Evolutionary conservation across 2,113 vertebrate species (phyloP), one percentile per base, ranked within the genome.

Genomic region (Salvelinus alpinus): DNA sequence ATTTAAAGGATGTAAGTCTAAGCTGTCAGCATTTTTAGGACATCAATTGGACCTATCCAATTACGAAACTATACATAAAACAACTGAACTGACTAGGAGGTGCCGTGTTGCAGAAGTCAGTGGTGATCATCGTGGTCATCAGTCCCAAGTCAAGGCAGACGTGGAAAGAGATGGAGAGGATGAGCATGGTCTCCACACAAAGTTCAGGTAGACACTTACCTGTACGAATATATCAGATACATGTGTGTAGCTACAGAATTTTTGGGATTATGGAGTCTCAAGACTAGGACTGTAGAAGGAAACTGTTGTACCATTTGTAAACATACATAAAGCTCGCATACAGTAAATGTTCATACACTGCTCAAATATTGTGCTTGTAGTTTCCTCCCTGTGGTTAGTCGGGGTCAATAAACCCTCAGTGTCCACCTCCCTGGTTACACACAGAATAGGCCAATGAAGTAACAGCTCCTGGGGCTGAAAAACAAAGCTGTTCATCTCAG

Each of bases 81-180:
- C 14, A 12, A n/a, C 20, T 54, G n/a, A 70, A 29, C 34, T 81
- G 24, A 82, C 27, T 1, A 0, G 14, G 6, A 29, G 29, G 54
- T 81, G 12, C 64, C 5, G 0, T 72, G 59, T 82, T 87, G 89
- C 93, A 99, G 97, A 97, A 96, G 91, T 96, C 95, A 0, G 95
- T 98, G 91, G 94, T 99, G 91, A 98, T 99, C 90, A 96, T 99
- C 71, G 94, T 99, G 90, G 96, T 95, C 84, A 97, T 99, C 93
- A 98, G 97, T 88, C 97, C 97, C 87, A 96, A 95, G 91, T 99
- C 92, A 98, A 96, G 91, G 90, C 92, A 82, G 97, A 98, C 78
- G 94, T 99, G 83, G 97, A 97, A 89, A 96, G 95, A 70, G 90
- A 92, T 3, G 94, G 95, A 78, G 92, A 93, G 12, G 95, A 99